phyloP scores from a whole-genome alignment of 1,140 invertebrate genomes.

The Heterodera carotae region DNA sequence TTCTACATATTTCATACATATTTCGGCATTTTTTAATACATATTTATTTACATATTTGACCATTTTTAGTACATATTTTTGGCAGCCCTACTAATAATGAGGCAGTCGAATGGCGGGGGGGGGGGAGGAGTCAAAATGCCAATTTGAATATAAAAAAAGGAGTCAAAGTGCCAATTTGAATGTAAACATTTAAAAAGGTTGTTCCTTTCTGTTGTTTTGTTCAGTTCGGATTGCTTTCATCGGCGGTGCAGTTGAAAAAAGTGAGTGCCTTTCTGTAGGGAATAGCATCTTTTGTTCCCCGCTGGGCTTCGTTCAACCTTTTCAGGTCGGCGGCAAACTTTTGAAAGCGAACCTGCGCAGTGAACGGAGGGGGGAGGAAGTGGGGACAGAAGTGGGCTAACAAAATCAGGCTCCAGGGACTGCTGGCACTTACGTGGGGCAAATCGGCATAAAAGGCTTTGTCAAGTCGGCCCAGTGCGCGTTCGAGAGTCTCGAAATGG shows the following conservation, averaged over 20 bases:
- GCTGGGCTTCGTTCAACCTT: not conserved
- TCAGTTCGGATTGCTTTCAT: not conserved
- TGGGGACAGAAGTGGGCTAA: too few species aligned
- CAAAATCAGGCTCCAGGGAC: not conserved
- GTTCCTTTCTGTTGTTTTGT: not conserved
- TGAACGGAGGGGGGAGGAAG: not conserved
- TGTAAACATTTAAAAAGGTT: too few species aligned
- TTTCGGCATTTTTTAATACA: too few species aligned
- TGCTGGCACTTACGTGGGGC: conserved; percentile 8
- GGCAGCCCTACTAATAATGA: too few species aligned
- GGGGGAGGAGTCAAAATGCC: too few species aligned
- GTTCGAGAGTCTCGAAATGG: not conserved
- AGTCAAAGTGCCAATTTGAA: not conserved
- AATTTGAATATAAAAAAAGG: not conserved
- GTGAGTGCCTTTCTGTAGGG: not conserved
- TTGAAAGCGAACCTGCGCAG: conserved; percentile 1
- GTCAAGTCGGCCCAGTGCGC: conserved; percentile 4
- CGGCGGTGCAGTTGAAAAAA: conserved; percentile 4
- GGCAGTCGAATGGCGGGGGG: too few species aligned
- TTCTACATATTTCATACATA: too few species aligned
- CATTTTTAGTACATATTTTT: too few species aligned
- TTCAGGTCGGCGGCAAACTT: not conserved
- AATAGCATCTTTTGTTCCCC: not conserved
- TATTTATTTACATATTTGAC: too few species aligned
- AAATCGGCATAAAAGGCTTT: conserved; percentile 17